phyloP scores from a whole-genome alignment of 2,797 vertebrate species.

The Silurus lanzhouensis region DNA sequence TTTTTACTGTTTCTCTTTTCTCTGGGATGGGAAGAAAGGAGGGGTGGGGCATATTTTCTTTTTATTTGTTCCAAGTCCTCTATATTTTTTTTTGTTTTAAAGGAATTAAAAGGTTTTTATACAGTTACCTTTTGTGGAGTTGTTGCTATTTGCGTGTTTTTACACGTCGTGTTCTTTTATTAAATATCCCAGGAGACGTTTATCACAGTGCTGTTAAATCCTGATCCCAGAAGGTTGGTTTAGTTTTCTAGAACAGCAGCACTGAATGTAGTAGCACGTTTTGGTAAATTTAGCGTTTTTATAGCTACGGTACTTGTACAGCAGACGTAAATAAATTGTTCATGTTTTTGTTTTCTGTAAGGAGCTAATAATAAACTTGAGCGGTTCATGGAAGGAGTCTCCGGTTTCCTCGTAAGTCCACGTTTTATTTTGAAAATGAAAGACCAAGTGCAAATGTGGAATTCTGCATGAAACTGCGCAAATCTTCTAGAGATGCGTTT shows the following conservation, averaged over 20 bases:
- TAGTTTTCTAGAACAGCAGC: background rate
- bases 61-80: conserved; percentile 48
- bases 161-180: background rate
- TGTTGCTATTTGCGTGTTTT: conserved; percentile 53
- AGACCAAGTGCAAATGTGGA: too few species aligned
- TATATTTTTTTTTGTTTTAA: conserved; percentile 58
- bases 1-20: conserved; percentile 62
- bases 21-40: conserved; percentile 12
- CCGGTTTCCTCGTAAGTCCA: background rate
- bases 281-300: background rate
- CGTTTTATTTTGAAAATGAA: background rate
- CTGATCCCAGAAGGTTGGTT: background rate
- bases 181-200: background rate
- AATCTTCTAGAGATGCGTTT: too few species aligned
- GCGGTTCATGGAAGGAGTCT: background rate
- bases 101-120: conserved; percentile 80
- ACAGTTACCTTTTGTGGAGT: conserved; percentile 64
- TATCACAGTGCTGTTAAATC: too few species aligned
- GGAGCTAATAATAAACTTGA: background rate
- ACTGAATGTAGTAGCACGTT: background rate
- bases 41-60: conserved; percentile 50
- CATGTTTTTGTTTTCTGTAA: background rate
- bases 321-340: too few species aligned
- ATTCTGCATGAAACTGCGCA: too few species aligned
- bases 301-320: background rate